Evolutionary conservation across 1,140 invertebrate genomes (phyloP), one percentile per base, ranked within the genome.

Genomic region (Bombyx mori): DNA sequence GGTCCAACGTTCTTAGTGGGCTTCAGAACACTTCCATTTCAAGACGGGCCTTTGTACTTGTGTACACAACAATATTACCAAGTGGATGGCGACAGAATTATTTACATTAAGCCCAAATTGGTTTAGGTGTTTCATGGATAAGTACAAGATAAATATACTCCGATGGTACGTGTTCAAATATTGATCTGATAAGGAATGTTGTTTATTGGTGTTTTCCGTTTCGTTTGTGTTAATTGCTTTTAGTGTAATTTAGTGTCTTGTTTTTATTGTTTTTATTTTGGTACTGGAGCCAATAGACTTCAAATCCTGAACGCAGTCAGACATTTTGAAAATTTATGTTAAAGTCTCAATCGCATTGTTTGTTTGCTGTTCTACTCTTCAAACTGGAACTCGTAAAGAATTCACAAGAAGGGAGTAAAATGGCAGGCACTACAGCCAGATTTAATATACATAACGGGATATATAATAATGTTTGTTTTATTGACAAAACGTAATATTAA

Each of bases 21-120:
- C 52, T 57, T 65, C 68, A 61, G 59, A 66, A 65, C 62, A 63
- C 54, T 68, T 59, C 45, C 8, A 55, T 60, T 53, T 60, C 49
- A 62, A 60, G 65, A 57, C 55, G 58, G 47, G 43, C 61, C 66
- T 68, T 68, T 71, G 63, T 71, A 60, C 42, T 47, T 46, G 61
- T 68, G 68, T 66, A 54, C 62, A 8, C 54, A 51, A 62, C 66
- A 62, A 62, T 59, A 64, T 62, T 61, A 60, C 57, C 43, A 35
- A 44, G 45, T 43, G 49, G 46, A 60, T 59, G 54, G 56, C 59
- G 48, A 53, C 42, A 8, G 54, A 60, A 63, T 61, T 63, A 63
- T 66, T 67, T 66, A 44, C 45, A 55, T 61, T 61, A 55, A 50
- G 45, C 42, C 54, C 54, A 61, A 65, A 65, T 65, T 65, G 61